Base-by-base conservation (phyloP, 2,888 invertebrate species). In the Mallateleia sp. region DNA sequence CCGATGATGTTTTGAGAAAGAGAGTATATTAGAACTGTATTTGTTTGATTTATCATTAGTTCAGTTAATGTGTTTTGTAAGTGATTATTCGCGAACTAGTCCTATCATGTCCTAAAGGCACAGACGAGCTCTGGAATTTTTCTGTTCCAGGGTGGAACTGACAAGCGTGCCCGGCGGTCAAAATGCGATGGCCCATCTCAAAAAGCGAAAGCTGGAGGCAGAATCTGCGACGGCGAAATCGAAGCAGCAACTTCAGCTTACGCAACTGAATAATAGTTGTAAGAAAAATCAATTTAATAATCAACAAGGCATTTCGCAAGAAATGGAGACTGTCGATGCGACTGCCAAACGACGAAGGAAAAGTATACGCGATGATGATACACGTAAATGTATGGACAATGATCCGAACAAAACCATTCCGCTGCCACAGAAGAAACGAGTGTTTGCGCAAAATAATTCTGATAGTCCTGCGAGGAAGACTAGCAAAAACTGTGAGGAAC, bases 201-300 rank as follows among this genome's bases (percentile, higher is more conserved):
- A 97, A 95, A 97, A 97, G 94, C 96, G 97, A 94, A 96, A 97
- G 95, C 95, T 97, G 92, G 97, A 97, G 93, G 96, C 96, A 82
- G 96, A 96, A 85, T 93, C 94, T 85, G 92, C 92, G 84, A 88
- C 91, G 89, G 87, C 91, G 87, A 93, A 92, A 89, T 91, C 92
- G 88, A 94, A 94, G 87, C 94, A 93, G 89, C 88, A 93, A 34
- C 89, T 85, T 54, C 91, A 89, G 85, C 91, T 91, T 84, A 90
- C 88, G 74, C 86, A 90, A 78, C 87, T 94, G 90, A 94, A 90
- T 87, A 84, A 62, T 58, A 74, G 45, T 18, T 91, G 81, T 89
- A 93, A 93, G 89, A 93, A 94, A 81, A 87, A 69, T 78, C 95
- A 85, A 94, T 95, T 91, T 94, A 94, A 95, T 71, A 94, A 95